Conservation (phyloP, 2,113 vertebrate species). For the Lagenorhynchus albirostris region DNA sequence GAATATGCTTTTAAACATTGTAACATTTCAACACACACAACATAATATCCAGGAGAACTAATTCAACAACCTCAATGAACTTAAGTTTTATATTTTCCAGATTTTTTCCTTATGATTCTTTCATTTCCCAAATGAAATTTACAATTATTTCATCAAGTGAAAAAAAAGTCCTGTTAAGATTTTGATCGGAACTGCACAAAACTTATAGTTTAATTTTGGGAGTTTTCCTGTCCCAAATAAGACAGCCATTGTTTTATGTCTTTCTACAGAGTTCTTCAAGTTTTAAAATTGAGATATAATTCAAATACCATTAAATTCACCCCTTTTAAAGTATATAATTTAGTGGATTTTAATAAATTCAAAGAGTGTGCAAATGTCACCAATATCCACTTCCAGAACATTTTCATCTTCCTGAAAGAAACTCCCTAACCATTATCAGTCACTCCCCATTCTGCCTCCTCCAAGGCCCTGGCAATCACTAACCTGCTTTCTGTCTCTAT, state of each 20-base stretch:
- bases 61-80: background rate
- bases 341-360: background rate
- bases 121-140: background rate
- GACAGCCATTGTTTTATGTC: background rate
- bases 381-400: background rate
- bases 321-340: background rate
- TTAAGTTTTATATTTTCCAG: background rate
- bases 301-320: background rate
- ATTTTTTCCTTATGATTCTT: background rate
- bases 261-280: conserved; percentile 2
- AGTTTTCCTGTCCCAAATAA: background rate
- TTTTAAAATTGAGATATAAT: background rate
- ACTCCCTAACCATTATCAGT: background rate
- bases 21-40: background rate
- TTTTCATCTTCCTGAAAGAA: background rate
- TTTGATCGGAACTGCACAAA: background rate
- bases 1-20: background rate
- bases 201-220: conserved; percentile 10
- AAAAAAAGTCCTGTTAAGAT: background rate
- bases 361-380: background rate
- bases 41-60: background rate
- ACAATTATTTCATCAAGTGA: background rate
- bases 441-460: background rate
- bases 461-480: background rate
- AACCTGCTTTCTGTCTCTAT: background rate